phyloP scores from a whole-genome alignment of 2,797 vertebrate genomes.

The Discoglossus pictus region DNA sequence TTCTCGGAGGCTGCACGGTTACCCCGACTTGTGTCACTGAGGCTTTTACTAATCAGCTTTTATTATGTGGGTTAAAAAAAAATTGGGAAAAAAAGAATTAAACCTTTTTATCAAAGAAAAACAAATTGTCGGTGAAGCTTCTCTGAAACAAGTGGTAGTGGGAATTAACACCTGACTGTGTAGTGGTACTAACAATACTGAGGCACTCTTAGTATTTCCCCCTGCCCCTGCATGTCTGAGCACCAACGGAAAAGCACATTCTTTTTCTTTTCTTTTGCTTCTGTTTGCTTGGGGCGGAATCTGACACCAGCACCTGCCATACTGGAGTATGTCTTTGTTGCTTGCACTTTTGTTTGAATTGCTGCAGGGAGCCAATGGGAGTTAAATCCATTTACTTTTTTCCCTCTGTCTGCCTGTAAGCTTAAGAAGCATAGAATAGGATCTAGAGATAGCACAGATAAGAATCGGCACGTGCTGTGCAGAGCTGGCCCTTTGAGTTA shows the following conservation, averaged over 20 bases:
- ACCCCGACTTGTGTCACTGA: constrained; percentile 64
- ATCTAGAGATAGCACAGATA: constrained; percentile 68
- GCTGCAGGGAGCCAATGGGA: constrained; percentile 75
- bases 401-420: constrained; percentile 37
- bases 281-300: constrained; percentile 80
- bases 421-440: constrained; percentile 61
- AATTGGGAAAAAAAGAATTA: neutral
- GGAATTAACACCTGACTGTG: constrained; percentile 77
- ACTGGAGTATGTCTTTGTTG: constrained; percentile 88
- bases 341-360: constrained; percentile 81
- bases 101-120: constrained; percentile 53
- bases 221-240: constrained; percentile 75
- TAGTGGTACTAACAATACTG: constrained; percentile 76
- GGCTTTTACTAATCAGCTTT: constrained; percentile 69
- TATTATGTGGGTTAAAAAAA: constrained; percentile 48
- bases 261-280: constrained; percentile 72
- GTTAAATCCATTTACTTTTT: constrained; percentile 68
- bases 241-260: constrained; percentile 68
- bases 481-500: constrained; percentile 61
- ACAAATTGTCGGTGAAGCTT: constrained; percentile 71
- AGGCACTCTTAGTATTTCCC: constrained; percentile 62
- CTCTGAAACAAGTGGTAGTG: constrained; percentile 58
- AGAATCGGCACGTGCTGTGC: constrained; percentile 68
- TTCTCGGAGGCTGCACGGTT: constrained; percentile 46
- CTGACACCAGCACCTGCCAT: constrained; percentile 90